Percentiles rank a stretch among this genome's conserved stretches.
These are phyloP conservation scores for Neosilurus hyrtlii DNA, from an alignment of 2,797 vertebrate genomes.

Conservation along the genomic window DNA sequence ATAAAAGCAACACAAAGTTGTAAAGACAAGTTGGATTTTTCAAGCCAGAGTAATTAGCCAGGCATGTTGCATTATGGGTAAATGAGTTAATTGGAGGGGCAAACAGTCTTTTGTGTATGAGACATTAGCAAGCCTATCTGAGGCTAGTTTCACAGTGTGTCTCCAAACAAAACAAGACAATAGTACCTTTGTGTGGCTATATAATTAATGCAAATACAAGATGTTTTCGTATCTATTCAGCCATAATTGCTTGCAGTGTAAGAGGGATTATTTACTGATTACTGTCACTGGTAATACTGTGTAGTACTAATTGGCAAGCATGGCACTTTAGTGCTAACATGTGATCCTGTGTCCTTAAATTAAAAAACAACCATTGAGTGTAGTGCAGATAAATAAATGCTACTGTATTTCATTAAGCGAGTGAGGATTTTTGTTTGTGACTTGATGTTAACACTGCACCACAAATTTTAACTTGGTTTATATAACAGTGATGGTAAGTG, in stretches of 20 bases:
- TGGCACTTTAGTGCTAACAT: slow-evolving; percentile 44
- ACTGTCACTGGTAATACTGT: slow-evolving; percentile 46
- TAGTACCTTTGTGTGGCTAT: slow-evolving; percentile 69
- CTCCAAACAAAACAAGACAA: slow-evolving; percentile 71
- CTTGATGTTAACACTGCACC: background rate
- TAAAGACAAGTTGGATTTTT: background rate
- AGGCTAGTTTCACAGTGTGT: slow-evolving; percentile 62
- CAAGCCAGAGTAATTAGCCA: slow-evolving; percentile 61
- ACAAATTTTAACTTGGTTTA: background rate
- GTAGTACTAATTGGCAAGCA: slow-evolving; percentile 37
- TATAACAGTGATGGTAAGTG: background rate
- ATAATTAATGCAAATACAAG: slow-evolving; percentile 72
- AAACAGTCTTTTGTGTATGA: slow-evolving; percentile 61
- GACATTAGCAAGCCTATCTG: slow-evolving; percentile 70
- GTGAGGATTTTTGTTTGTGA: slow-evolving; percentile 8
- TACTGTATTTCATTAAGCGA: slow-evolving; percentile 2
- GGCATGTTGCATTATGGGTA: slow-evolving; percentile 73
- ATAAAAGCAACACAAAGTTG: background rate
- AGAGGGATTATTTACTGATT: slow-evolving; percentile 65
- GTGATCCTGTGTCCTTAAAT: slow-evolving; percentile 32
- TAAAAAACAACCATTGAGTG: slow-evolving; percentile 19
- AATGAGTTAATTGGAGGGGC: slow-evolving; percentile 76
- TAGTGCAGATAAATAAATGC: slow-evolving; percentile 15
- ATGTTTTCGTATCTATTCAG: slow-evolving; percentile 66
- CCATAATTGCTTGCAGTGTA: slow-evolving; percentile 74